Evolutionary conservation across 1,140 invertebrate genomes (phyloP), one percentile per base, ranked within the genome.

Genomic region (Ceratosolen solmsi): DNA sequence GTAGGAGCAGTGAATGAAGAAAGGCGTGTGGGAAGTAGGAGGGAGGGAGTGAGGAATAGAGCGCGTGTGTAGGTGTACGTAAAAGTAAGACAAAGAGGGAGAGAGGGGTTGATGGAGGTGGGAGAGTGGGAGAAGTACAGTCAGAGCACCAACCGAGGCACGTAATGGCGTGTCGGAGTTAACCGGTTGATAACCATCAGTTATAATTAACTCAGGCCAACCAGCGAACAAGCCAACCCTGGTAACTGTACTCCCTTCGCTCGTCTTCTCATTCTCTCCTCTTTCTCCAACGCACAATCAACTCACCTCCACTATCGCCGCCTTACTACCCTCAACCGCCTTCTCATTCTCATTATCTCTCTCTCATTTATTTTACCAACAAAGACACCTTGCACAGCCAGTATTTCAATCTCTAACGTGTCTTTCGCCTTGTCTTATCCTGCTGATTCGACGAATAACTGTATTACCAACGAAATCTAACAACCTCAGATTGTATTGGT

Each of bases 151-250:
- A 90, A 88, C 86, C 87, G 89, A 91, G 90, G 89, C 89, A 90
- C 89, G 90, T 91, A 92, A 92, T 91, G 89, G 91, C 90, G 89
- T 91, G 90, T 90, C 90, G 89, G 90, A 92, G 90, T 91, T 92
- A 91, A 92, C 89, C 88, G 89, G 91, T 89, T 92, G 91, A 91
- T 92, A 92, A 92, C 87, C 90, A 91, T 91, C 91, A 89, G 89
- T 91, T 92, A 92, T 91, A 92, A 92, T 92, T 92, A 91, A 92
- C 91, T 91, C 89, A 88, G 88, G 87, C 89, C 88, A 91, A 90
- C 88, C 89, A 87, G 89, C 86, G 89, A 91, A 90, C 89, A 89
- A 91, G 89, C 88, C 88, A 89, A 89, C 87, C 87, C 88, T 87
- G 87, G 86, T 65, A 80, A 73, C 87, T 86, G 83, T 82, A 71